phyloP scores from a whole-genome alignment of 2,797 vertebrate species.

The Muscicapa striata region DNA sequence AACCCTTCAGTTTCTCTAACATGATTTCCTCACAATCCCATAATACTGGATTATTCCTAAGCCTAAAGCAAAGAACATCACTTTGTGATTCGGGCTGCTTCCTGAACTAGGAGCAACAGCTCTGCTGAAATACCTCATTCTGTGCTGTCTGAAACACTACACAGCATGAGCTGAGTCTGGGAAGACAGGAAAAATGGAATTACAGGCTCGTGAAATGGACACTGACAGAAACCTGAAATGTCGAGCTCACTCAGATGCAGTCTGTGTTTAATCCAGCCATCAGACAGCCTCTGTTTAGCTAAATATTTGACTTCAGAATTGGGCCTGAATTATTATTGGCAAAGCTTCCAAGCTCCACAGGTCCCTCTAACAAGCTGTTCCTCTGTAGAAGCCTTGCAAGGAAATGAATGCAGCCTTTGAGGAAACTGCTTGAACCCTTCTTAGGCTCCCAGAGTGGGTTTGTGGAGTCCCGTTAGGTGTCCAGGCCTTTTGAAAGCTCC shows the following conservation, averaged over 20 bases:
- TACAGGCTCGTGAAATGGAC: neutral
- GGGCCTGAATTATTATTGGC: conserved; percentile 62
- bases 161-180: neutral
- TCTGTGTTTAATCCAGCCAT: conserved; percentile 52
- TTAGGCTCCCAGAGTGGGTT: conserved; percentile 15
- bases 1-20: conserved; percentile 3
- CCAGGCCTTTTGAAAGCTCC: conserved; percentile 29
- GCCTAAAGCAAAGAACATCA: neutral
- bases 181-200: conserved; percentile 30
- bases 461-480: neutral
- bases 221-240: conserved; percentile 33
- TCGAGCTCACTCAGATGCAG: neutral
- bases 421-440: conserved; percentile 17
- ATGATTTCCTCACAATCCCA: neutral
- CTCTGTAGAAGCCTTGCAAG: conserved; percentile 57
- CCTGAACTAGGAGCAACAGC: neutral
- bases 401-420: conserved; percentile 64
- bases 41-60: conserved; percentile 37
- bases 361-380: conserved; percentile 54
- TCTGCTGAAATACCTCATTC: neutral
- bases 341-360: conserved; percentile 21
- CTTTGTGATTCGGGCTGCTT: neutral
- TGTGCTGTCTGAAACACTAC: neutral
- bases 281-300: conserved; percentile 57
- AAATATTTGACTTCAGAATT: conserved; percentile 63